Percentiles rank a stretch among this genome's conserved stretches.
These are phyloP conservation scores for Megatriorchis doriae DNA, from an alignment of 2,113 vertebrate species.

Conservation along the genomic window DNA sequence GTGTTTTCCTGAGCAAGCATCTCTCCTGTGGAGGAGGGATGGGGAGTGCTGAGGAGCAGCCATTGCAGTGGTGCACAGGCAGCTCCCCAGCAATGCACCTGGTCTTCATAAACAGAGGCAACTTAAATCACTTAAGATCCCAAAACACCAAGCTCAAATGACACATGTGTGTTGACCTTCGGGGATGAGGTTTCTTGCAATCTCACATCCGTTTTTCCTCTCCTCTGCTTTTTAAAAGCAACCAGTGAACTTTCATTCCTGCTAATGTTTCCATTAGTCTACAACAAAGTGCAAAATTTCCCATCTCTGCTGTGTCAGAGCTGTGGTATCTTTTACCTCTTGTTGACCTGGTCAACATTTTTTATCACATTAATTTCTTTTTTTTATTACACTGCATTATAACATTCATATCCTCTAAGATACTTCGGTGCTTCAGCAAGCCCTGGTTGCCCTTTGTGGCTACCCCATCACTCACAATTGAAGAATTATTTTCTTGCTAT, in stretches of 20 bases:
- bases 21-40: rapidly evolving
- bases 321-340: background rate
- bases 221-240: background rate
- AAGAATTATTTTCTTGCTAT: background rate
- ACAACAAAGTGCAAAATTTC: background rate
- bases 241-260: background rate
- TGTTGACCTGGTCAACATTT: background rate
- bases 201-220: background rate
- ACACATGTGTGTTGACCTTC: rapidly evolving
- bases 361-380: background rate
- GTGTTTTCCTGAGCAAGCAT: rapidly evolving
- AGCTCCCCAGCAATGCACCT: background rate
- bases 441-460: background rate
- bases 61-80: rapidly evolving
- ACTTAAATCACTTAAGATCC: background rate
- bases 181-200: background rate
- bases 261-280: background rate
- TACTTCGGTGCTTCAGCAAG: background rate
- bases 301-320: background rate
- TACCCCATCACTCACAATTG: background rate
- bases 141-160: rapidly evolving
- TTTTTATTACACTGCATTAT: background rate
- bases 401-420: background rate
- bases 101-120: background rate
- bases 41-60: rapidly evolving